phyloP scores from a whole-genome alignment of 2,113 vertebrate species.

The Heterotis niloticus region DNA sequence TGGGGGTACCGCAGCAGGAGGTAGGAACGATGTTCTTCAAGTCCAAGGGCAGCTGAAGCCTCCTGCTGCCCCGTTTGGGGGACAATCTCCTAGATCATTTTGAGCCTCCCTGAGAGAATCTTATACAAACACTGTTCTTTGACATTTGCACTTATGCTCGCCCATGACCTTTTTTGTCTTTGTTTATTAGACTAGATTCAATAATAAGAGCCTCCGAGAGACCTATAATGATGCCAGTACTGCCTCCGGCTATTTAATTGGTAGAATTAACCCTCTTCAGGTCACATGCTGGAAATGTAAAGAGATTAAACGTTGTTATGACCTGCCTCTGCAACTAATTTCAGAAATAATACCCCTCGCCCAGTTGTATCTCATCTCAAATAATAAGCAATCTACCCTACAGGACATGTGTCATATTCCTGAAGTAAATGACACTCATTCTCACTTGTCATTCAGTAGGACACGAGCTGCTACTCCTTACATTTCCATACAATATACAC shows the following conservation, averaged over 20 bases:
- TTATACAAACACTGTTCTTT: conserved; percentile 4
- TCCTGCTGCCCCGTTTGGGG: no score
- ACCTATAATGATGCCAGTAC: not conserved
- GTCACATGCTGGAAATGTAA: not conserved
- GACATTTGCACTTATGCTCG: conserved; percentile 10
- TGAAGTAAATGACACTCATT: no score
- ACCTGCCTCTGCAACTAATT: not conserved
- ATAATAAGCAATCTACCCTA: no score
- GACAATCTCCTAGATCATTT: conserved; percentile 6
- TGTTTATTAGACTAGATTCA: conserved; percentile 15
- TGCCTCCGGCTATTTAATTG: conserved; percentile 11
- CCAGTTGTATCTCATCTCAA: not conserved
- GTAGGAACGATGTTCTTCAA: no score
- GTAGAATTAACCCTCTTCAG: not conserved
- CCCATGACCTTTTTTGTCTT: conserved; percentile 9
- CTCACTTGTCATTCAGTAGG: no score
- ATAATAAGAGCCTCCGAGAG: conserved; percentile 1
- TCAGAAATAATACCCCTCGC: not conserved
- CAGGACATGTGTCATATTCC: no score
- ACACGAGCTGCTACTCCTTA: no score
- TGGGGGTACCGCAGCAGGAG: no score
- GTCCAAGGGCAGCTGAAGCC: no score
- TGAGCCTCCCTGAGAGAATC: not conserved
- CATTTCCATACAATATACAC: no score
- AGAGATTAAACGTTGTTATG: not conserved